Base-by-base conservation (phyloP, 2,888 invertebrate genomes). In the Scaptomyza polygonia region DNA sequence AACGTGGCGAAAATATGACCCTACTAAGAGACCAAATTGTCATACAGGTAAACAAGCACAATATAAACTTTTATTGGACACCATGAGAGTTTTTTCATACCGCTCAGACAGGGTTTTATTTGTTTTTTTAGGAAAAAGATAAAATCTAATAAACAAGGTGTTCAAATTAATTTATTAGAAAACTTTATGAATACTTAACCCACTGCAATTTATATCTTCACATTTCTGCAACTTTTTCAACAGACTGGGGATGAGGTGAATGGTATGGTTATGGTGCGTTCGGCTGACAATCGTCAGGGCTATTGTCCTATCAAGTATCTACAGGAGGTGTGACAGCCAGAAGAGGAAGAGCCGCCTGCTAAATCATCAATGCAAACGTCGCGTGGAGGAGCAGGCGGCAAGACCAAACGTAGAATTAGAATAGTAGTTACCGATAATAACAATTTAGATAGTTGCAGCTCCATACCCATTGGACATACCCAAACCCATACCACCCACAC, bases 231-330 rank as follows among this genome's bases (percentile, higher is more conserved):
- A 25, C 25, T 29, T 47, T 18, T 6, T 11, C 5, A 4, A 8
- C 52, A 92, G 93, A 94, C 97, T 8, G 97, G 97, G 2, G 98
- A 98, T 73, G 98, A 98, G 89, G 93, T 97, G 0, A 97, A 97
- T 88, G 98, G 98, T 27, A 97, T 97, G 94, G 96, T 98, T 69
- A 96, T 97, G 95, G 97, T 98, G 72, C 95, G 98, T 56, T 97
- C 97, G 47, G 97, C 97, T 0, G 97, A 97, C 89, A 97, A 97
- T 93, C 96, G 97, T 81, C 97, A 97, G 92, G 97, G 97, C 64
- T 95, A 97, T 77, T 98, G 98, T 92, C 98, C 98, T n/a, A 92
- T 97, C 42, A 97, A 97, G 92, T 98, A 97, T 91, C 94, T 98
- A 69, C 97, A 97, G 93, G 98, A 98, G 93, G 97, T 97, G 95